phyloP scores from a whole-genome alignment of 92 coral and sea anemone genomes.

The Porites divaricata region DNA sequence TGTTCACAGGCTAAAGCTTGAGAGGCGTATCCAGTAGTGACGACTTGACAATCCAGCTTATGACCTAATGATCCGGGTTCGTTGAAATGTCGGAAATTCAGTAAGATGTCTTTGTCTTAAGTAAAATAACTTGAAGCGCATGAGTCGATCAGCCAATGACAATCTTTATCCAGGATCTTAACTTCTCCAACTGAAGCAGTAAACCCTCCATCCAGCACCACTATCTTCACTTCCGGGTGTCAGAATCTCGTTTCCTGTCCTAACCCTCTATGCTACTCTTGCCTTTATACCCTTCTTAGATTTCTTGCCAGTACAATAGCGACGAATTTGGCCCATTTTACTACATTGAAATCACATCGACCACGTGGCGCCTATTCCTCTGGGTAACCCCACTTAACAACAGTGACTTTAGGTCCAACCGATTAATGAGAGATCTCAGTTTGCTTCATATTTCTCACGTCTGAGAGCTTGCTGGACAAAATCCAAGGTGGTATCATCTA shows the following conservation, averaged over 20 bases:
- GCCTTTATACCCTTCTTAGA: slow-evolving; percentile 43
- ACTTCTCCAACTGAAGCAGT: slow-evolving; percentile 41
- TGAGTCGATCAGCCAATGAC: slow-evolving; percentile 53
- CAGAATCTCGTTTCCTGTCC: slow-evolving; percentile 28
- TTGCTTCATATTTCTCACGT: slow-evolving; percentile 62
- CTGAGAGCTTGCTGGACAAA: slow-evolving; percentile 62
- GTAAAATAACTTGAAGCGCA: slow-evolving; percentile 67
- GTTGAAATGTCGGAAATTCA: slow-evolving; percentile 44
- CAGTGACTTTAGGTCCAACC: slow-evolving; percentile 58
- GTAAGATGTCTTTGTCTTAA: slow-evolving; percentile 47
- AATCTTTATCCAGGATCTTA: slow-evolving; percentile 24
- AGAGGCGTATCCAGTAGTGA: too few relatives aligned
- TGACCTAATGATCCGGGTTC: slow-evolving; percentile 57
- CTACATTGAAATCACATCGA: too few relatives aligned
- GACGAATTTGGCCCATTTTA: too few relatives aligned
- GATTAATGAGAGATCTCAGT: slow-evolving; percentile 17
- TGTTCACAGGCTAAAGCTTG: too few relatives aligned
- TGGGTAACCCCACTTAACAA: too few relatives aligned
- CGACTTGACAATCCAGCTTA: slow-evolving; percentile 63
- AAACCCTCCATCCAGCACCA: slow-evolving; percentile 54
- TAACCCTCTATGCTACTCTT: slow-evolving; percentile 37
- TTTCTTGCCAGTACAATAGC: too few relatives aligned
- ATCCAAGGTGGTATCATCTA: slow-evolving; percentile 51
- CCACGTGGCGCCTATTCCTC: too few relatives aligned
- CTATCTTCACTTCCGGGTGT: slow-evolving; percentile 47